These are phyloP conservation scores for Leptocoma aspasia DNA, from an alignment of 2,113 vertebrate genomes.

Conservation along the genomic window DNA sequence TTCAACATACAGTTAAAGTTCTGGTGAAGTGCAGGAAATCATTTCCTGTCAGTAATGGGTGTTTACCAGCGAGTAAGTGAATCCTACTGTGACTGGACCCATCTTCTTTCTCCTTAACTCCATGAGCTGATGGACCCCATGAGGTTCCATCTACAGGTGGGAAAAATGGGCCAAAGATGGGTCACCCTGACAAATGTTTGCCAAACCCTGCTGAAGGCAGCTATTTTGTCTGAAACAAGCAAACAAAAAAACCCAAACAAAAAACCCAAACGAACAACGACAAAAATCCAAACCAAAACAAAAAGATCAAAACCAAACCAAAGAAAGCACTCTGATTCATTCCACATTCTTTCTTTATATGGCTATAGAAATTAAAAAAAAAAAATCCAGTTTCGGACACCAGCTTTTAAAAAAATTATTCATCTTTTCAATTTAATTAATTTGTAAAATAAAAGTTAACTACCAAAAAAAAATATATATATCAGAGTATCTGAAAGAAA, in stretches of 20 bases:
- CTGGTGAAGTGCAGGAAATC: neutral
- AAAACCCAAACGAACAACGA: neutral
- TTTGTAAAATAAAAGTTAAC: neutral
- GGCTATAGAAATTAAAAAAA: neutral
- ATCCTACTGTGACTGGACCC: neutral
- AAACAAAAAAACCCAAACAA: neutral
- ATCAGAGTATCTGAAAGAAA: neutral
- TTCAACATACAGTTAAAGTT: neutral
- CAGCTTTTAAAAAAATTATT: neutral
- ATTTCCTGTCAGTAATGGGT: neutral
- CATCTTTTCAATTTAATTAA: neutral
- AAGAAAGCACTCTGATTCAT: neutral
- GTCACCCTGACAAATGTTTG: neutral
- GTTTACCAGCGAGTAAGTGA: neutral
- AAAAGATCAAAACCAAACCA: neutral
- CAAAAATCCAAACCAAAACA: neutral
- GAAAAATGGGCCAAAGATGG: neutral
- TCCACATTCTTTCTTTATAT: neutral
- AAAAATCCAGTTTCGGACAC: neutral
- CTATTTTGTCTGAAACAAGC: neutral
- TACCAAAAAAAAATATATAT: neutral
- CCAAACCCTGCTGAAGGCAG: neutral
- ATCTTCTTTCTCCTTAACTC: neutral
- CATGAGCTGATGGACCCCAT: neutral
- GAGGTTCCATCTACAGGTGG: neutral